Evolutionary conservation across 2,113 vertebrate species (phyloP).

Genomic region (Pseudopodoces humilis): DNA sequence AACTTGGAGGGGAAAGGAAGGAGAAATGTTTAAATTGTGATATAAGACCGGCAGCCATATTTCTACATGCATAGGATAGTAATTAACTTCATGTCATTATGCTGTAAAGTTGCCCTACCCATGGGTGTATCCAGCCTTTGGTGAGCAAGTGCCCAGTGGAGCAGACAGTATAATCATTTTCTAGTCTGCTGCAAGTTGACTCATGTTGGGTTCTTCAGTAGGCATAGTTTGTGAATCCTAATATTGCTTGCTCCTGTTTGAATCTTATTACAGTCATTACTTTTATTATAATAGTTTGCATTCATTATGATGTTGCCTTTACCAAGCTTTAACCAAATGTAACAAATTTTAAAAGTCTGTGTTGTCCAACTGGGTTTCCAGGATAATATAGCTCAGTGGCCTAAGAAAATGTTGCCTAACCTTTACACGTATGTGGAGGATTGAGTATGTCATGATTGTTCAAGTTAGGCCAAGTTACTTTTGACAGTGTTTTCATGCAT

Average conservation of each 20-base stretch:
- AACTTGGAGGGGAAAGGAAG: neutral
- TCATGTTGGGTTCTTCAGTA: neutral
- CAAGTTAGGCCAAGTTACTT: neutral
- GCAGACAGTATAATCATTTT: neutral
- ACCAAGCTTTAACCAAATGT: neutral
- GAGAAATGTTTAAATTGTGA: neutral
- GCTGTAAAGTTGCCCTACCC: slow-evolving; percentile 32
- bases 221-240: neutral
- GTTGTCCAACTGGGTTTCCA: neutral
- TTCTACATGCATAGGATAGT: neutral
- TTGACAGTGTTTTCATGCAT: neutral
- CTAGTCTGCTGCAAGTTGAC: neutral
- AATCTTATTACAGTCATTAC: neutral
- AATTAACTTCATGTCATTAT: slow-evolving; percentile 30
- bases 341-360: neutral
- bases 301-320: neutral
- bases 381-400: neutral
- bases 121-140: slow-evolving; percentile 10
- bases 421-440: neutral
- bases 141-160: neutral
- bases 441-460: neutral
- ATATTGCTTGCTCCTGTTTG: neutral
- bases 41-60: neutral
- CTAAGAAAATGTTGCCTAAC: neutral
- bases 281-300: neutral